Conservation (phyloP, 2,113 vertebrate species). For the Tachycineta bicolor region DNA sequence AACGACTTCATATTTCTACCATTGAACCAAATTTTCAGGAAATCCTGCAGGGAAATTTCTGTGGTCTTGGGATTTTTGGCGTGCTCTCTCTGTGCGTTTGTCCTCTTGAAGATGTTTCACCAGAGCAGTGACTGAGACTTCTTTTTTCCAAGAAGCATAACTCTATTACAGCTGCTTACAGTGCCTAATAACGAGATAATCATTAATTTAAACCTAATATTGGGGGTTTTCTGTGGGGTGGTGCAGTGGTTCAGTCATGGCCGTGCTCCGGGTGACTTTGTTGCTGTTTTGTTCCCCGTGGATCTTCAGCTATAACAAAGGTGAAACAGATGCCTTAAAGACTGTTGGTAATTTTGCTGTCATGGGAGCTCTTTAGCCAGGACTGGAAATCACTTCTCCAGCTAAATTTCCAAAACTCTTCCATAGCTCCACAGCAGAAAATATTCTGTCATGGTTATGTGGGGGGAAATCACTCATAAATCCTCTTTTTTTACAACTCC, state of each 20-base stretch:
- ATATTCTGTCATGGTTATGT: background rate
- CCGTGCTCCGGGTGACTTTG: background rate
- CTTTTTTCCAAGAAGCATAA: background rate
- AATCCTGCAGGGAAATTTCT: background rate
- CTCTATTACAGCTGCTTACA: background rate
- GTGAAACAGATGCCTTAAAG: background rate
- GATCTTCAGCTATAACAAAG: background rate
- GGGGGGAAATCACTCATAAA: background rate
- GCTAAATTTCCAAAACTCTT: background rate
- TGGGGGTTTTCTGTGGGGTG: background rate
- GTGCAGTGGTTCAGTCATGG: background rate
- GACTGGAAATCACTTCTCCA: background rate
- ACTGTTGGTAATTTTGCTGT: background rate
- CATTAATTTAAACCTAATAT: background rate
- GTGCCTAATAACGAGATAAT: background rate
- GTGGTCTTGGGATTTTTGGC: background rate
- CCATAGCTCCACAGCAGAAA: background rate
- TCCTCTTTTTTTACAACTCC: background rate
- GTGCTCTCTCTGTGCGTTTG: background rate
- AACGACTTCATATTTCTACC: accelerated
- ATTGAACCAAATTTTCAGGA: background rate
- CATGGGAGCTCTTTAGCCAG: background rate
- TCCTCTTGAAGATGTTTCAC: background rate
- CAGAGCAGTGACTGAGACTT: background rate
- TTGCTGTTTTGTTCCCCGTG: background rate